These are phyloP conservation scores for Leptarthrus brevirostris DNA, from an alignment of 2,888 invertebrate species.

Conservation along the genomic window DNA sequence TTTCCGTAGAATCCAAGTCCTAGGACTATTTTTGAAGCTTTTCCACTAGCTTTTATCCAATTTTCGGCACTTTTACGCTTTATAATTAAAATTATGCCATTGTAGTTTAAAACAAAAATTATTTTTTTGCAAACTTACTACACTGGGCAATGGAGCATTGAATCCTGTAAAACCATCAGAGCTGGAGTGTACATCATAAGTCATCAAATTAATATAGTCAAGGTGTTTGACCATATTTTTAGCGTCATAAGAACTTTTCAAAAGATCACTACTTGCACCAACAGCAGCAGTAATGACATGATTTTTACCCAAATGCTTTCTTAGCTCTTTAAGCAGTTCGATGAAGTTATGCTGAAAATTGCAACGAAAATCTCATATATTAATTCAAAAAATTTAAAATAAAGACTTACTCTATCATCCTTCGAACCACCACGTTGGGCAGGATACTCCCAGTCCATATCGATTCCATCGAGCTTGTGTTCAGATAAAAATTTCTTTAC, in stretches of 20 bases:
- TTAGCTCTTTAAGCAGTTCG: constrained; percentile 62
- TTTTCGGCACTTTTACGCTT: constrained; percentile 65
- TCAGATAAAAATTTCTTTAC: constrained; percentile 67
- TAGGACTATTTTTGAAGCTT: constrained; percentile 63
- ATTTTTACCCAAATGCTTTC: constrained; percentile 61
- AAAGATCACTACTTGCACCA: constrained; percentile 66
- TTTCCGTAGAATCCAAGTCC: constrained; percentile 67
- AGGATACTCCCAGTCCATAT: constrained; percentile 76
- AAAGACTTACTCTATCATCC: constrained; percentile 57
- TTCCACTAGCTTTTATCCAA: constrained; percentile 64
- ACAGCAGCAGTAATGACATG: constrained; percentile 69
- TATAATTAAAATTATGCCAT: constrained; percentile 49
- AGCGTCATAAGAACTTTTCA: constrained; percentile 69
- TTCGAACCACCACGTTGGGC: constrained; percentile 67
- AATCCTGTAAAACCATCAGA: constrained; percentile 69
- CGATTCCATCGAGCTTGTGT: constrained; percentile 73
- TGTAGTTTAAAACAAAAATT: no score
- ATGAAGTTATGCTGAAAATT: constrained; percentile 58
- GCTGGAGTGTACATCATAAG: constrained; percentile 71
- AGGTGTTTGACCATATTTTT: constrained; percentile 66
- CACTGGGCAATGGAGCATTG: constrained; percentile 69
- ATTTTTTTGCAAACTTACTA: constrained; percentile 61
- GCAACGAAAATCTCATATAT: no score
- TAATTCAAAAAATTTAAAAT: neutral
- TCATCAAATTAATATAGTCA: constrained; percentile 71